phyloP scores from a whole-genome alignment of 2,888 invertebrate species.

The Cerastoderma edule region DNA sequence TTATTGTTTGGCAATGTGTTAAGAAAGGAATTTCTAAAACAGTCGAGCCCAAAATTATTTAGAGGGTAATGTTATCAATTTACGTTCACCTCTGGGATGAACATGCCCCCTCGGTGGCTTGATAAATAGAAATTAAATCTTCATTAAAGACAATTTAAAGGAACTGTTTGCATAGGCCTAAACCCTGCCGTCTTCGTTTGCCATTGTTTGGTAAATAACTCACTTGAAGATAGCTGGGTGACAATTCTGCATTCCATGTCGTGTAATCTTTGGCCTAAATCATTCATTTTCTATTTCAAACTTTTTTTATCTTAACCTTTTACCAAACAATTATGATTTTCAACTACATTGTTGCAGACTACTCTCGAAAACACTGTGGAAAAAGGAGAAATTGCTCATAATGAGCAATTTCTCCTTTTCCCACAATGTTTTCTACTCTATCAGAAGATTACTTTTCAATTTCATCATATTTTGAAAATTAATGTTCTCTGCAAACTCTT shows the following conservation, averaged over 20 bases:
- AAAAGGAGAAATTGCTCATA: conserved; percentile 11
- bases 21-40: too few species aligned
- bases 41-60: too few species aligned
- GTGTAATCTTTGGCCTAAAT: too few species aligned
- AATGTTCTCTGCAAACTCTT: not conserved
- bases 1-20: too few species aligned
- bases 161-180: conserved; percentile 21
- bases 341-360: not conserved
- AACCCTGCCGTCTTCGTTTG: conserved; percentile 11
- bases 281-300: too few species aligned
- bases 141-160: conserved; percentile 24
- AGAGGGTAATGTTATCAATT: too few species aligned
- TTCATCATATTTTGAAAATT: not conserved
- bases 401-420: not conserved
- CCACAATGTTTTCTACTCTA: conserved; percentile 10
- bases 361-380: not conserved
- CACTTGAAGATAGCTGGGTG: conserved; percentile 17
- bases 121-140: conserved; percentile 29
- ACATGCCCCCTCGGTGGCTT: conserved; percentile 17
- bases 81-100: too few species aligned
- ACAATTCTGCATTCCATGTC: too few species aligned
- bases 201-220: conserved; percentile 2
- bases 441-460: not conserved
- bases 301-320: too few species aligned
- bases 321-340: too few species aligned